Evolutionary conservation across 2,113 vertebrate species (phyloP).

Genomic region (Psophia crepitans): DNA sequence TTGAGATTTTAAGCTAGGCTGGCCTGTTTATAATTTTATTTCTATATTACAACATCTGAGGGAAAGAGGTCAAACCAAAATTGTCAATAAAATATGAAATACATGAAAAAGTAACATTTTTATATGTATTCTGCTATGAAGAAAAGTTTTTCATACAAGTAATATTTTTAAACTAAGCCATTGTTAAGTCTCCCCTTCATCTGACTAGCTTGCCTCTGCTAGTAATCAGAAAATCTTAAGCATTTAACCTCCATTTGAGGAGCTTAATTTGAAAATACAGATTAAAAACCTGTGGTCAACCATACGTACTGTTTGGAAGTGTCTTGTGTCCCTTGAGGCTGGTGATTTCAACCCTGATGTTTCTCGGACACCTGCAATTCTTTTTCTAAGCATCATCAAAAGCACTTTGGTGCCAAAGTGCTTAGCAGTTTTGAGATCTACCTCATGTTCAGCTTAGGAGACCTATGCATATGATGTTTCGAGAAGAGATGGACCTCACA

Average conservation of each 20-base stretch:
- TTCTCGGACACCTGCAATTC: background rate
- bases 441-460: background rate
- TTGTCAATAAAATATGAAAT: background rate
- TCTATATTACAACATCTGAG: background rate
- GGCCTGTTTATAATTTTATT: background rate
- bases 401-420: background rate
- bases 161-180: background rate
- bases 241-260: background rate
- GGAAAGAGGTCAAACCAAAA: background rate
- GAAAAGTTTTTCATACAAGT: background rate
- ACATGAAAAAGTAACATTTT: background rate
- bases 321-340: background rate
- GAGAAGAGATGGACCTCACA: background rate
- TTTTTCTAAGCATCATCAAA: background rate
- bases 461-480: background rate
- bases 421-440: background rate
- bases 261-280: background rate
- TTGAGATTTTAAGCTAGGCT: background rate
- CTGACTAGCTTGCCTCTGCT: background rate
- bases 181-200: background rate
- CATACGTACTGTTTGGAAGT: background rate
- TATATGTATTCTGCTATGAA: background rate
- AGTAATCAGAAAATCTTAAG: background rate
- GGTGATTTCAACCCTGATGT: background rate
- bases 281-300: background rate